Base-by-base conservation (phyloP, 2,888 invertebrate species). In the Cataglyphis albicans region DNA sequence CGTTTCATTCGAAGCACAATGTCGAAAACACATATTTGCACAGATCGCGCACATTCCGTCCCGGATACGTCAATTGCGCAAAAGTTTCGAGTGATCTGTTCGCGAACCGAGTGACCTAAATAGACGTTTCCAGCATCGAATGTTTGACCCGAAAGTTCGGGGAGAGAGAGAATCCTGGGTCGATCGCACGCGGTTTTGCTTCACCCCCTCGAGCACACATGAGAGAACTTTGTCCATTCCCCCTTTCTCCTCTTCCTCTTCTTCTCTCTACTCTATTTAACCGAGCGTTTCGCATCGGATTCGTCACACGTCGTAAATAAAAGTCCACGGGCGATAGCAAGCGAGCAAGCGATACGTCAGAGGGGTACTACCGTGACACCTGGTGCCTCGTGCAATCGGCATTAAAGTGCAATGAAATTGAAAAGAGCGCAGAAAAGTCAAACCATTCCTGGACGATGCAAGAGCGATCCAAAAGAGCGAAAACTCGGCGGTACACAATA, bases 331-430 rank as follows among this genome's bases (percentile, higher is more conserved):
- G 82, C 48, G 84, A 82, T 80, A 73, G 63, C 12, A 44, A 48
- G 21, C 65, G 32, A 80, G 72, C 65, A 65, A 83, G 76, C 81
- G 82, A 88, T 85, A 83, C 61, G 81, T 67, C 81, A n/a, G n/a
- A 38, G 82, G 21, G 32, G 68, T 65, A 35, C 41, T 32, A 68
- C 68, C 84, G 74, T 84, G 84, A 84, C 90, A 88, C 85, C 85
- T 85, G 83, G 84, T 84, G 80, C 82, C 80, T 74, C 84, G 73
- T 84, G 83, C 85, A 85, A 84, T 88, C 85, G 83, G 75, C 68
- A 86, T 90, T 90, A 85, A 90, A 88, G 65, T 86, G 85, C 83
- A 89, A 89, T 88, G 75, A 84, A 75, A 82, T 29, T 70, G 82
- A 73, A 88, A 84, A 63, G 82, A 12, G 35, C 76, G 59, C 32